Conservation (phyloP, 2,888 invertebrate species). For the Venustoraphidia nigricollis region DNA sequence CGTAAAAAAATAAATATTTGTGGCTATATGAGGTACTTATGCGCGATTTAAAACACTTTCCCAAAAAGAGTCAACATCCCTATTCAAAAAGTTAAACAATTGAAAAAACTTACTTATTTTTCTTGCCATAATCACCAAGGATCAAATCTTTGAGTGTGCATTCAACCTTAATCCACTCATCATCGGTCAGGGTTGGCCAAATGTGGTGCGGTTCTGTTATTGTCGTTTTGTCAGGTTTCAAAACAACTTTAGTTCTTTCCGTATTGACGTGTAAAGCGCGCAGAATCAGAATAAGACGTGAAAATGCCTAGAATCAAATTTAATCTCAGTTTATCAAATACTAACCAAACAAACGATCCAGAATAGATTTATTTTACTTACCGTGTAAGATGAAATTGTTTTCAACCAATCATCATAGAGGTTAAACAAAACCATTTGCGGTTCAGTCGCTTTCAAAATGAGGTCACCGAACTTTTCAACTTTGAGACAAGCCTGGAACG, state of each 20-base stretch:
- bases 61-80: too few relatives aligned
- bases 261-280: slow-evolving; percentile 97
- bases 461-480: slow-evolving; percentile 99
- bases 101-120: slow-evolving; percentile 66
- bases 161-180: slow-evolving; percentile 99
- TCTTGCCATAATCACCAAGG: slow-evolving; percentile 97
- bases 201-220: slow-evolving; percentile 99
- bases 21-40: too few relatives aligned
- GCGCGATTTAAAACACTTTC: too few relatives aligned
- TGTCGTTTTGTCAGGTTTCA: slow-evolving; percentile 98
- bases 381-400: slow-evolving; percentile 96
- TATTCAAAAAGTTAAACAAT: slow-evolving; percentile 5
- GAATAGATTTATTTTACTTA: slow-evolving; percentile 22
- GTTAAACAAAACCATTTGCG: slow-evolving; percentile 99
- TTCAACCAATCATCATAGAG: slow-evolving; percentile 99
- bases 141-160: slow-evolving; percentile 81
- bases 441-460: slow-evolving; percentile 96
- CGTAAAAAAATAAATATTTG: too few relatives aligned
- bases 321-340: slow-evolving; percentile 2
- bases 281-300: slow-evolving; percentile 88
- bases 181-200: slow-evolving; percentile 95
- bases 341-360: not conserved
- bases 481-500: slow-evolving; percentile 97
- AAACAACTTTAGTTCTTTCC: slow-evolving; percentile 92
- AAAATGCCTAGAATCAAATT: slow-evolving; percentile 57